Evolutionary conservation across 2,113 vertebrate genomes (phyloP).

Genomic region (Benitochromis conjunctus): DNA sequence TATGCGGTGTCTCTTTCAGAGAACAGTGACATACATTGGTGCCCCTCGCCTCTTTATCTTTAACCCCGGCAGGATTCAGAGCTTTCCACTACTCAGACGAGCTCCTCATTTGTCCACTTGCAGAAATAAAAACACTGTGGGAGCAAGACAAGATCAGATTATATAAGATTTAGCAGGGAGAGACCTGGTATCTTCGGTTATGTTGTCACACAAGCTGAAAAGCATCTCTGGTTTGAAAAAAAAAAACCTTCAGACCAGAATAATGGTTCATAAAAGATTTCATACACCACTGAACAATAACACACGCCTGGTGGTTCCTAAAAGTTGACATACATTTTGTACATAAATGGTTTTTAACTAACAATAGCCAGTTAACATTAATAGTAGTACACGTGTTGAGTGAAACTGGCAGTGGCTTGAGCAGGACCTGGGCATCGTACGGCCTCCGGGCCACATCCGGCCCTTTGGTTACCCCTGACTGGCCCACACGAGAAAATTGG

Average conservation of each 20-base stretch:
- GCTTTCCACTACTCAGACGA: not conserved
- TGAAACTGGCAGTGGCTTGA: not conserved
- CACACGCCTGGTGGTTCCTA: not conserved
- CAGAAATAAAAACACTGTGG: not conserved
- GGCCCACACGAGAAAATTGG: not conserved
- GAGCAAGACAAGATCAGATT: not conserved
- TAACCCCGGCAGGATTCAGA: not conserved
- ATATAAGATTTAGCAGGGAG: not conserved
- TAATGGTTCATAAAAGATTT: not conserved
- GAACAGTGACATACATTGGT: slow-evolving; percentile 39
- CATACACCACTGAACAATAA: not conserved
- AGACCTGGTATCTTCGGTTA: not conserved
- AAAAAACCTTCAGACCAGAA: not conserved
- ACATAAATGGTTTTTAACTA: not conserved
- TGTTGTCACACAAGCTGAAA: not conserved
- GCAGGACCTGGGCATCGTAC: not conserved
- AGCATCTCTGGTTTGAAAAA: not conserved
- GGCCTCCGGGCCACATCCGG: not conserved
- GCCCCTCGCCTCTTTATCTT: slow-evolving; percentile 26
- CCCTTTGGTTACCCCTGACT: not conserved
- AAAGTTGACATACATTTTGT: slow-evolving; percentile 20
- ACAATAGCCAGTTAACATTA: not conserved
- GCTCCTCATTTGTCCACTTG: not conserved
- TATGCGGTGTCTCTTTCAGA: slow-evolving; percentile 14
- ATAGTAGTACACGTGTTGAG: not conserved